A percentile compares a stretch with the other conserved stretches of the same genome.
Conservation (phyloP, 2,113 vertebrate species). For the Archocentrus centrarchus region DNA sequence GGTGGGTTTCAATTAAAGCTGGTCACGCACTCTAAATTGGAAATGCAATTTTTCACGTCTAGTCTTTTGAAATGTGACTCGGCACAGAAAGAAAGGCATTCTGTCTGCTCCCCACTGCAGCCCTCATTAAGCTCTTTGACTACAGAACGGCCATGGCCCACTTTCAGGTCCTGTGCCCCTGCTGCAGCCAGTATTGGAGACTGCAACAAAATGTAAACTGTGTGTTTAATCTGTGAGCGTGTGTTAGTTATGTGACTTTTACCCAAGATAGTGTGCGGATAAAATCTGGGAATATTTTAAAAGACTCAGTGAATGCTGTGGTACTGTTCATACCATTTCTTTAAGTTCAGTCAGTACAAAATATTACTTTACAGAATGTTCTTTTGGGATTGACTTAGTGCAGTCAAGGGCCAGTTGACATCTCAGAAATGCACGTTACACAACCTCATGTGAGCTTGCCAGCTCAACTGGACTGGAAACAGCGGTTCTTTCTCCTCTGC, state of each 20-base stretch:
- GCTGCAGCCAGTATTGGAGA: conserved; percentile 2
- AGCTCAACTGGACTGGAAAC: conserved; percentile 13
- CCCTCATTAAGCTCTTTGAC: conserved; percentile 2
- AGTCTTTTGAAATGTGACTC: conserved; percentile 9
- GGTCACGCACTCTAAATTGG: background rate
- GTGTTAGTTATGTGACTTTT: background rate
- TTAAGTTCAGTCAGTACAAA: background rate
- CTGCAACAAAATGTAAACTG: conserved; percentile 4
- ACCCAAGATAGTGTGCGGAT: background rate
- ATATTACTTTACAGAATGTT: background rate
- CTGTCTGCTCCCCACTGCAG: conserved; percentile 29
- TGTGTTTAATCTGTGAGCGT: conserved; percentile 39
- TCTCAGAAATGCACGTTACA: conserved; percentile 14
- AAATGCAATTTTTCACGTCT: background rate
- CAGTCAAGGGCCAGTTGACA: conserved; percentile 3
- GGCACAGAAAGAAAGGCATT: background rate
- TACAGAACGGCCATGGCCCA: conserved; percentile 25
- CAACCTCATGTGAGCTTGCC: conserved; percentile 35
- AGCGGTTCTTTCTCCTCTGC: background rate
- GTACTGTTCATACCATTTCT: background rate
- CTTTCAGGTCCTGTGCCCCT: conserved; percentile 9
- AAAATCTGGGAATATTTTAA: background rate
- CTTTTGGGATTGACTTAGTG: background rate
- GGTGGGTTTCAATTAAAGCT: background rate
- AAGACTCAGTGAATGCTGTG: background rate